Evolutionary conservation across 2,888 invertebrate genomes (phyloP).

Genomic region (Polyploca ridens): DNA sequence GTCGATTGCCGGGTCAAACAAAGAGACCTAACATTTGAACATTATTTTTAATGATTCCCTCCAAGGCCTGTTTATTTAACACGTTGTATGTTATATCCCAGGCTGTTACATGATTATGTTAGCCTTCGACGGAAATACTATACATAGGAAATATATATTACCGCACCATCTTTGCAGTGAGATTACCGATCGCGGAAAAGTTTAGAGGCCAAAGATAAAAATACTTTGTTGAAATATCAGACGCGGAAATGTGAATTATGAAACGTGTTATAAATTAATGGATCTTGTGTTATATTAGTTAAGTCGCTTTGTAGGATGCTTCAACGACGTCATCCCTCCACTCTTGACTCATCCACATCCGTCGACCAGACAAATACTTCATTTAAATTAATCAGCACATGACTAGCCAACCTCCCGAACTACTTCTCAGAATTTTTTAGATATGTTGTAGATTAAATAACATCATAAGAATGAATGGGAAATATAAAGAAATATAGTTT

Average conservation of each 20-base stretch:
- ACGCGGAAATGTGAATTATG: constrained; percentile 45
- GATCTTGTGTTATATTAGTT: constrained; percentile 34
- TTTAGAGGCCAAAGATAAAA: constrained; percentile 51
- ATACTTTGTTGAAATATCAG: constrained; percentile 44
- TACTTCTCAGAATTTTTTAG: constrained; percentile 43
- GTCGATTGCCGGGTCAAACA: no score
- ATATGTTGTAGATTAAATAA: constrained; percentile 7
- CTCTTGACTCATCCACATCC: constrained; percentile 52
- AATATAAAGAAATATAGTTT: not conserved
- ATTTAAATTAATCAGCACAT: constrained; percentile 50
- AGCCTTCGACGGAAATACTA: constrained; percentile 5
- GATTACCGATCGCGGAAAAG: constrained; percentile 62
- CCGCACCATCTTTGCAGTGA: constrained; percentile 46
- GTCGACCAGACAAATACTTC: constrained; percentile 44
- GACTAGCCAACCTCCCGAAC: constrained; percentile 46
- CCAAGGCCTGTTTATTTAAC: no score
- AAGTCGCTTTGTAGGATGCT: constrained; percentile 31
- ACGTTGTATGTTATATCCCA: no score
- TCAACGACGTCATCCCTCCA: constrained; percentile 30
- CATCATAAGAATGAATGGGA: not conserved
- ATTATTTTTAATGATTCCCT: no score
- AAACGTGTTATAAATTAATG: constrained; percentile 40
- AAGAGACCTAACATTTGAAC: no score
- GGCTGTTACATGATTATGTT: not conserved
- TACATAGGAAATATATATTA: constrained; percentile 23